Conservation (phyloP, 2,888 invertebrate species). For the Dryococelus australis region DNA sequence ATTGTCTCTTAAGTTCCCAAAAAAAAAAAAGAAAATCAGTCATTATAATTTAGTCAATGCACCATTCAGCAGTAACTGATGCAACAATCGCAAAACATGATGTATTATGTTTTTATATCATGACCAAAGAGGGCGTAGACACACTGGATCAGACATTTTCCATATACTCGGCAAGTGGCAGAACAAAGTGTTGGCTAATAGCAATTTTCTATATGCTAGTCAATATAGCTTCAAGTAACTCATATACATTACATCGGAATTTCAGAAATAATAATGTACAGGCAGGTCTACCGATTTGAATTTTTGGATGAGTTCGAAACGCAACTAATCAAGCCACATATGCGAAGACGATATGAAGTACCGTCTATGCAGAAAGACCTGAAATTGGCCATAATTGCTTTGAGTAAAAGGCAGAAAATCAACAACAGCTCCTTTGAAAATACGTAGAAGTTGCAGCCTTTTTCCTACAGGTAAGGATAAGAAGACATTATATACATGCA, state of each 20-base stretch:
- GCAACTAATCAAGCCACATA: neutral
- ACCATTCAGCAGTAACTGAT: constrained; percentile 37
- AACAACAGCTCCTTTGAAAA: neutral
- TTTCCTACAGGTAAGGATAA: neutral
- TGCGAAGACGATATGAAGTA: constrained; percentile 9
- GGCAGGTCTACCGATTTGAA: neutral
- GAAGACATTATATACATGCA: neutral
- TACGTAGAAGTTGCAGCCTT: neutral
- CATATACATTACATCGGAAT: neutral
- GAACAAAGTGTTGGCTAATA: neutral
- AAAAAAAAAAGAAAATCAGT: constrained; percentile 48
- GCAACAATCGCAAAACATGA: constrained; percentile 46
- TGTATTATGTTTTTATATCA: constrained; percentile 49
- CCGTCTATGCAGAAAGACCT: neutral
- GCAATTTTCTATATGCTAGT: neutral
- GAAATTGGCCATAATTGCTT: neutral
- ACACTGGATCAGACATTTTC: constrained; percentile 49
- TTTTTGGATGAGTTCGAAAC: neutral
- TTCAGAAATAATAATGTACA: neutral
- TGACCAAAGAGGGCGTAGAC: constrained; percentile 49
- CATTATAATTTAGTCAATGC: constrained; percentile 44
- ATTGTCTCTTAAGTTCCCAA: constrained; percentile 46
- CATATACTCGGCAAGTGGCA: constrained; percentile 43
- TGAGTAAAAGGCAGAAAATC: neutral
- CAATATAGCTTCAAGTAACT: neutral